phyloP scores from a whole-genome alignment of 2,113 vertebrate genomes.

The Haemorhous mexicanus region DNA sequence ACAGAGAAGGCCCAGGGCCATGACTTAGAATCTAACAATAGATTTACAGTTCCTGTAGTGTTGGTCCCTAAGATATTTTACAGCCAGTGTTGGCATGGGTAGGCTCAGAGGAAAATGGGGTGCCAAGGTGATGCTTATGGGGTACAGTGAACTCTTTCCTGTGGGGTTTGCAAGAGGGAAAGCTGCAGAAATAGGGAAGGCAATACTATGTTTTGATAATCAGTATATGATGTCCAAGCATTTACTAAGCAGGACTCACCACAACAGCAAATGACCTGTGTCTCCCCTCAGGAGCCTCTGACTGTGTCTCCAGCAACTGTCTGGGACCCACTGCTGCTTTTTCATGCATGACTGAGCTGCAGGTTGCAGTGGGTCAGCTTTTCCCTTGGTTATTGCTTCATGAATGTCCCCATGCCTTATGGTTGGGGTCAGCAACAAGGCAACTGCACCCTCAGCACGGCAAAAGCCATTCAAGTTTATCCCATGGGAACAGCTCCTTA shows the following conservation, averaged over 20 bases:
- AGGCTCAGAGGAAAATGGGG: background rate
- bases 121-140: fast-evolving
- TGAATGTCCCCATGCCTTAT: background rate
- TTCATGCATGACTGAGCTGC: background rate
- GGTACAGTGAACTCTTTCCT: background rate
- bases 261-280: fast-evolving
- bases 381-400: background rate
- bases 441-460: background rate
- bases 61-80: background rate
- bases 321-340: background rate
- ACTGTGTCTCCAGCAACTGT: background rate
- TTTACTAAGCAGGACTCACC: background rate
- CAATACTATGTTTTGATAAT: background rate
- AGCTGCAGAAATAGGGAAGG: background rate
- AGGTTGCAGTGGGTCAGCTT: background rate
- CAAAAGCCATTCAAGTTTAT: background rate
- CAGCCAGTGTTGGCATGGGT: background rate
- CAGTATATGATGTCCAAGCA: background rate
- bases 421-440: background rate
- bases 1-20: background rate
- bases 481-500: background rate
- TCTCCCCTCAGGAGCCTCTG: background rate
- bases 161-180: background rate
- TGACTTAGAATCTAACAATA: background rate
- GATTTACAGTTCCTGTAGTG: background rate